Conservation (phyloP, 2,797 vertebrate species). For the Alauda arvensis region DNA sequence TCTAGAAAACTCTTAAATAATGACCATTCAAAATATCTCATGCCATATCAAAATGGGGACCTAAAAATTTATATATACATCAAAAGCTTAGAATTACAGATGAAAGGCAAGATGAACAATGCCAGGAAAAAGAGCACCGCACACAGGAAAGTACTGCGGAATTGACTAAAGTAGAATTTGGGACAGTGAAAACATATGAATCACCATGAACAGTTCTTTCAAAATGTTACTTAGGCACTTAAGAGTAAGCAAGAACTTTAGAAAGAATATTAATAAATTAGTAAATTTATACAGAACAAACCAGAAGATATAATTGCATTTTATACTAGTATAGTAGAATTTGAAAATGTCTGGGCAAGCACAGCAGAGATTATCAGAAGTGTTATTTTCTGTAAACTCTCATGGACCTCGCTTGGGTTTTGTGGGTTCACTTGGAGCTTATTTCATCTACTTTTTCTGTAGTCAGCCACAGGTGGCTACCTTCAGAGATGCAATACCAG, state of each 20-base stretch:
- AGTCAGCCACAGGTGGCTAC: not conserved
- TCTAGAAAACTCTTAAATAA: not conserved
- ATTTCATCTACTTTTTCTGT: not conserved
- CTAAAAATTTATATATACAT: not conserved
- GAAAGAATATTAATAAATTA: not conserved
- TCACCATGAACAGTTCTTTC: not conserved
- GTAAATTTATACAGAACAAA: not conserved
- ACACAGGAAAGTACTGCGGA: not conserved
- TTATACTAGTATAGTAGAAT: not conserved
- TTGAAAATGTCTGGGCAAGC: not conserved
- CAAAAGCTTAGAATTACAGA: not conserved
- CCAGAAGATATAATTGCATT: not conserved
- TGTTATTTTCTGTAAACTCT: not conserved
- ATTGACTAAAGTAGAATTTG: not conserved
- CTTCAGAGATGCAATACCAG: not conserved
- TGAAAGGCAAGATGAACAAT: not conserved
- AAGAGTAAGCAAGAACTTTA: not conserved
- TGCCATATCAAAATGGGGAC: not conserved
- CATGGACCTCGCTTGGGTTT: not conserved
- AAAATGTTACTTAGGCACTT: not conserved
- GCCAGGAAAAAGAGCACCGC: not conserved
- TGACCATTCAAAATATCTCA: not conserved
- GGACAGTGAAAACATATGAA: not conserved
- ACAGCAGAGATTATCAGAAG: not conserved
- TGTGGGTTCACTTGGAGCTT: not conserved